Evolutionary conservation across 2,113 vertebrate species (phyloP).

Genomic region (Pachyramphus minor): DNA sequence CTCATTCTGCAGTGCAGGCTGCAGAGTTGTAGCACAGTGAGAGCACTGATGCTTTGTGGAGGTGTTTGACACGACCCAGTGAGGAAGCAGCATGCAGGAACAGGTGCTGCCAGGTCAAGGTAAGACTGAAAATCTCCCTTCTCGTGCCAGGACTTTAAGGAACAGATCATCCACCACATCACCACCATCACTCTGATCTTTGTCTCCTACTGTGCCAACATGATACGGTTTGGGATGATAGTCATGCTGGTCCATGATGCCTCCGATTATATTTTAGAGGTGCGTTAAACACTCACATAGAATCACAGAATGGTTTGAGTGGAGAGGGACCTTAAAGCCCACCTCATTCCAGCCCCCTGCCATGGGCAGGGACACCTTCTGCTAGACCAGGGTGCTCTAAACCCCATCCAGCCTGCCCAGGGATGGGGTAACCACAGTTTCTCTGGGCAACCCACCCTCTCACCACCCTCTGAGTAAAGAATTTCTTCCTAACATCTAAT

Average conservation of each 20-base stretch:
- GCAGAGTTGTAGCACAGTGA: neutral
- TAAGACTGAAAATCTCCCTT: neutral
- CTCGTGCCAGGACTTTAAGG: slow-evolving; percentile 77
- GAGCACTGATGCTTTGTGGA: neutral
- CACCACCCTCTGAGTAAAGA: neutral
- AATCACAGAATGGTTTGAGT: neutral
- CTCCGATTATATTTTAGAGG: slow-evolving; percentile 82
- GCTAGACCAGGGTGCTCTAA: neutral
- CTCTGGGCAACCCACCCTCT: neutral
- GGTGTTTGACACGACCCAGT: neutral
- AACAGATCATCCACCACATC: slow-evolving; percentile 80
- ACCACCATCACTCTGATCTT: slow-evolving; percentile 78
- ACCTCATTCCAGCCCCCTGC: neutral
- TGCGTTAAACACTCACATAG: neutral
- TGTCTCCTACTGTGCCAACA: slow-evolving; percentile 81
- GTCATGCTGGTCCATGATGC: slow-evolving; percentile 82
- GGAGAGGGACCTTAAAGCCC: neutral
- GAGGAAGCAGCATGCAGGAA: neutral
- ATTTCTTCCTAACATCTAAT: neutral
- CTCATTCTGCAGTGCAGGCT: neutral
- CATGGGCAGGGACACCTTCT: neutral
- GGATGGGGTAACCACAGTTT: neutral
- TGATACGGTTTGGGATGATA: slow-evolving; percentile 72
- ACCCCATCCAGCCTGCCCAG: neutral
- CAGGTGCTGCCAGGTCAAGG: neutral